These are phyloP conservation scores for Dicyrtoma fusca DNA, from an alignment of 2,888 invertebrate species.

Conservation along the genomic window DNA sequence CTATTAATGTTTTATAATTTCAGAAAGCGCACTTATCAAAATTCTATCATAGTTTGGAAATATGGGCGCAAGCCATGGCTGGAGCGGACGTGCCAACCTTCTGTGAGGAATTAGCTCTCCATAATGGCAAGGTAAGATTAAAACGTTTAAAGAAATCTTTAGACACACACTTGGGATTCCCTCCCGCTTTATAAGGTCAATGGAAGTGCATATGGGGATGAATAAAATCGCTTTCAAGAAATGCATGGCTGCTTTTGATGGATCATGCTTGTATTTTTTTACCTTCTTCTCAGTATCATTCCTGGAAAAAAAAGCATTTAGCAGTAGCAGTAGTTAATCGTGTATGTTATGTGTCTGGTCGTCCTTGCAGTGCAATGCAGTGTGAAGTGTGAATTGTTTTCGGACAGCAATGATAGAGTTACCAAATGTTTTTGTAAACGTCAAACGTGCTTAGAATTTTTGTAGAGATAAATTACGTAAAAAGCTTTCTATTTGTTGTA, in stretches of 20 bases:
- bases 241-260: background rate
- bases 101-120: conserved; percentile 57
- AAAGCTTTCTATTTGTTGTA: too few species aligned
- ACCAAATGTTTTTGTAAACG: too few species aligned
- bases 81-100: conserved; percentile 53
- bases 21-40: conserved; percentile 52
- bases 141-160: conserved; percentile 1
- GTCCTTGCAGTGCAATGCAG: too few species aligned
- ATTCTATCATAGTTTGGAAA: conserved; percentile 54
- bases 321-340: too few species aligned
- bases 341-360: too few species aligned
- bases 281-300: too few species aligned
- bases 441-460: too few species aligned
- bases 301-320: too few species aligned
- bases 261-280: too few species aligned
- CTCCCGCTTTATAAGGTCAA: conserved; percentile 6
- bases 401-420: too few species aligned
- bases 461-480: too few species aligned
- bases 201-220: background rate
- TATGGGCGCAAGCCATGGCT: conserved; percentile 54
- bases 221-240: background rate
- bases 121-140: conserved; percentile 61
- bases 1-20: conserved; percentile 31
- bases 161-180: background rate
- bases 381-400: too few species aligned